These are phyloP conservation scores for Scytalopus superciliaris DNA, from an alignment of 2,113 vertebrate genomes.

Conservation along the genomic window DNA sequence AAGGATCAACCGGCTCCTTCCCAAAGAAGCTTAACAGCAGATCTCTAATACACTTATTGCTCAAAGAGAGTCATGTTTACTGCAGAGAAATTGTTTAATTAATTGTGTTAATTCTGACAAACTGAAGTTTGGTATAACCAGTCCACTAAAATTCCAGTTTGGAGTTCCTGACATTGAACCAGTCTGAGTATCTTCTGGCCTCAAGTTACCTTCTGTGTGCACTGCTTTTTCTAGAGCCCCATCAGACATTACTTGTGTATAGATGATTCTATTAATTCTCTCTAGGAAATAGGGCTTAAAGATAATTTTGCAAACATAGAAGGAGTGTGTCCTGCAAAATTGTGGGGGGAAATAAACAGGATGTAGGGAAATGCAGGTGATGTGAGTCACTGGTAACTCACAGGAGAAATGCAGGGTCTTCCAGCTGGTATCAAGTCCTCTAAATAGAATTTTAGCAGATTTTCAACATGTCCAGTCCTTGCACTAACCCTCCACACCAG, in stretches of 20 bases:
- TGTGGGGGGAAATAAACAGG: accelerated
- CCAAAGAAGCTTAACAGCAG: not conserved
- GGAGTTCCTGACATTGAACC: not conserved
- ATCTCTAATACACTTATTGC: accelerated
- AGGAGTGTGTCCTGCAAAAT: not conserved
- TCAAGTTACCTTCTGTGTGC: not conserved
- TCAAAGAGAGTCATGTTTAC: not conserved
- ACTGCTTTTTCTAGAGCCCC: not conserved
- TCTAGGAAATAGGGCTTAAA: not conserved
- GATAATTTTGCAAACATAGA: not conserved
- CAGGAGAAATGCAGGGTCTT: not conserved
- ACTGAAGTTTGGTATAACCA: not conserved
- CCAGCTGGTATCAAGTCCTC: not conserved
- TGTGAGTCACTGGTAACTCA: not conserved
- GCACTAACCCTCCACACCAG: not conserved
- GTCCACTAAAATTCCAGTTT: not conserved
- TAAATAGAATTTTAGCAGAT: not conserved
- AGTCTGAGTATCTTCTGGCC: not conserved
- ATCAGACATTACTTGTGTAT: not conserved
- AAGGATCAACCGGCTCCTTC: not conserved
- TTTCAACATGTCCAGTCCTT: not conserved
- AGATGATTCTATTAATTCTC: not conserved
- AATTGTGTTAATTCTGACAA: too few species aligned
- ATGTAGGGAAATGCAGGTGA: not conserved
- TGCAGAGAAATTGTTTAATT: not conserved